phyloP scores from a whole-genome alignment of 2,797 vertebrate species.

The Gadopsis bispinosus region DNA sequence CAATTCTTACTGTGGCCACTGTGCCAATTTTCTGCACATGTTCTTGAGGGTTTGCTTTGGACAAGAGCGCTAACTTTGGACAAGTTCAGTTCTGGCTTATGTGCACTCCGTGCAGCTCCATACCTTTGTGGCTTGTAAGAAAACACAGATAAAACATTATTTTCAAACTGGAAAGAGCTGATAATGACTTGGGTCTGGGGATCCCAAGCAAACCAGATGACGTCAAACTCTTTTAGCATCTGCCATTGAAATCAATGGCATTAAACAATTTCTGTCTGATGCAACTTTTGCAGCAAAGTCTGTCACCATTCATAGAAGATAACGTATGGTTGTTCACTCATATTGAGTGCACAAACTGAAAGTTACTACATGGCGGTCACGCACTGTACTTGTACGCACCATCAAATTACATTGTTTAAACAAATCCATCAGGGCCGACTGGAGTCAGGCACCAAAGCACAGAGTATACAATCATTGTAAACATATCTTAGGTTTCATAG shows the following conservation, averaged over 20 bases:
- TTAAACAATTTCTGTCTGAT: not conserved
- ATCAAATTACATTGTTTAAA: conserved; percentile 12
- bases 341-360: not conserved
- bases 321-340: not conserved
- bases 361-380: not conserved
- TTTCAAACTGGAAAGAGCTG: not conserved
- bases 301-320: not conserved
- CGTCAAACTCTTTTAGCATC: not conserved
- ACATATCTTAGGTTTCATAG: not conserved
- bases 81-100: not conserved
- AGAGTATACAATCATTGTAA: not conserved
- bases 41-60: not conserved
- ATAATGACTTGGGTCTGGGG: not conserved
- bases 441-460: conserved; percentile 2
- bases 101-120: too few relatives aligned
- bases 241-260: not conserved
- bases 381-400: not conserved
- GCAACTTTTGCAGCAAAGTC: not conserved
- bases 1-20: not conserved
- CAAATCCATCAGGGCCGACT: not conserved
- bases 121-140: not conserved
- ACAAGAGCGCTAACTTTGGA: not conserved
- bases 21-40: not conserved
- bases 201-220: not conserved
- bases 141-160: not conserved